Evolutionary conservation across 2,888 invertebrate genomes (phyloP).

Genomic region (Glaucopsyche alexis): DNA sequence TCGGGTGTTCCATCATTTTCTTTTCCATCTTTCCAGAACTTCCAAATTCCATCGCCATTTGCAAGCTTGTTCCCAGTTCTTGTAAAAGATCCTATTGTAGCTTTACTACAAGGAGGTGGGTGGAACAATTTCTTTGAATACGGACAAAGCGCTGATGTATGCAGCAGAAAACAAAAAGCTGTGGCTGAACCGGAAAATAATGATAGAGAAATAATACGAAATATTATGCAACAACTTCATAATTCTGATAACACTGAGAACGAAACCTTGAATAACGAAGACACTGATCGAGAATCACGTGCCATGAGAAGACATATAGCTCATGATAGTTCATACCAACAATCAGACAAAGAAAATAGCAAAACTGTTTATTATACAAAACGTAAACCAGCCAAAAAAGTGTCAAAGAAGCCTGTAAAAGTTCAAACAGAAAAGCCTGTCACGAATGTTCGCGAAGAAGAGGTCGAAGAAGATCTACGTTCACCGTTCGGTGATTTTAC

Average conservation of each 20-base stretch:
- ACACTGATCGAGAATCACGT: conserved; percentile 50
- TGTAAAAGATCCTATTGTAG: conserved; percentile 78
- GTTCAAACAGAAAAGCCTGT: conserved; percentile 38
- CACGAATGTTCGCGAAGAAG: conserved; percentile 39
- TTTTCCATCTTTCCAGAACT: conserved; percentile 42
- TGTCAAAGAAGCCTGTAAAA: conserved; percentile 45
- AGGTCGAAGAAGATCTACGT: conserved; percentile 48
- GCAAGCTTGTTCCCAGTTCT: conserved; percentile 77
- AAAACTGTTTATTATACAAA: conserved; percentile 25
- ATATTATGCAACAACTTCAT: conserved; percentile 29
- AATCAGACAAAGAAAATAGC: conserved; percentile 43
- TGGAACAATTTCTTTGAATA: conserved; percentile 79
- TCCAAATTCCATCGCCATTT: conserved; percentile 73
- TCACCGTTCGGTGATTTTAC: conserved; percentile 54
- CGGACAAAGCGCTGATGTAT: conserved; percentile 79
- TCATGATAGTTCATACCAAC: conserved; percentile 51
- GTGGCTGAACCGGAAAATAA: conserved; percentile 34
- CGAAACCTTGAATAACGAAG: conserved; percentile 8
- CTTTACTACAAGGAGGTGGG: conserved; percentile 71
- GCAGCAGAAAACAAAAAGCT: conserved; percentile 63
- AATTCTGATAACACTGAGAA: conserved; percentile 31
- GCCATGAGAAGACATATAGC: conserved; percentile 61
- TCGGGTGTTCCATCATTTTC: conserved; percentile 37
- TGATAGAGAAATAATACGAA: conserved; percentile 32
- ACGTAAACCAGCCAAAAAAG: conserved; percentile 45